Conservation (phyloP, 1,140 invertebrate species). For the Neodiprion virginianus region DNA sequence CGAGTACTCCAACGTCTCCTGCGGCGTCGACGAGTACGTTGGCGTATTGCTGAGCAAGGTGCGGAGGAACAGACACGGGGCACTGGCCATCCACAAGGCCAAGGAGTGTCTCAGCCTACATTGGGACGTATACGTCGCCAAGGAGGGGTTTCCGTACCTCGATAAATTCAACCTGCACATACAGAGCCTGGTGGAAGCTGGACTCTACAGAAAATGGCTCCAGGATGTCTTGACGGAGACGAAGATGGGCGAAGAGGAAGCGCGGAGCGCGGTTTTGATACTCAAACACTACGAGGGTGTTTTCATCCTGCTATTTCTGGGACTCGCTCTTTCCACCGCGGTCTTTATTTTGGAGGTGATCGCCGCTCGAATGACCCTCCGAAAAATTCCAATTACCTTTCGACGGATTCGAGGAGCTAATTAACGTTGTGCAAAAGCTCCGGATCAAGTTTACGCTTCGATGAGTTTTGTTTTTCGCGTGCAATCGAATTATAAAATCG, state of each 20-base stretch:
- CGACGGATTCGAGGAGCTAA: too few species aligned
- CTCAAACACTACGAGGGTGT: background rate
- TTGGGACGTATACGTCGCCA: conserved; percentile 28
- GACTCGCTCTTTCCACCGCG: background rate
- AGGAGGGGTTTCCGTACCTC: conserved; percentile 20
- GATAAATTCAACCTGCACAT: conserved; percentile 19
- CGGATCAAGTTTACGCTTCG: too few species aligned
- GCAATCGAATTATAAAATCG: too few species aligned
- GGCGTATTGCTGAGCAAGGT: conserved; percentile 10
- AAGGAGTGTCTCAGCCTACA: conserved; percentile 21
- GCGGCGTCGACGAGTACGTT: conserved; percentile 23
- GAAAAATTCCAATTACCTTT: background rate
- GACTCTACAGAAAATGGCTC: conserved; percentile 26
- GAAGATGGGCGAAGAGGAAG: background rate
- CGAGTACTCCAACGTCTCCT: conserved; percentile 21
- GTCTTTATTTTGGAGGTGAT: background rate
- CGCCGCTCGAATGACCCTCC: background rate
- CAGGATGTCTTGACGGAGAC: conserved; percentile 14
- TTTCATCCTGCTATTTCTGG: background rate
- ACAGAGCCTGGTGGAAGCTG: conserved; percentile 20
- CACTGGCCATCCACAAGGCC: conserved; percentile 18
- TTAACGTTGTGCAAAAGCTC: too few species aligned
- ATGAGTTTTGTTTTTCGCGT: too few species aligned
- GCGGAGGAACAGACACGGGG: background rate
- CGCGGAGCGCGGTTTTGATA: conserved; percentile 9